A percentile compares a stretch with the other conserved stretches of the same genome.
Evolutionary conservation across 2,113 vertebrate genomes (phyloP).

Genomic region (Mystacornis crossleyi): DNA sequence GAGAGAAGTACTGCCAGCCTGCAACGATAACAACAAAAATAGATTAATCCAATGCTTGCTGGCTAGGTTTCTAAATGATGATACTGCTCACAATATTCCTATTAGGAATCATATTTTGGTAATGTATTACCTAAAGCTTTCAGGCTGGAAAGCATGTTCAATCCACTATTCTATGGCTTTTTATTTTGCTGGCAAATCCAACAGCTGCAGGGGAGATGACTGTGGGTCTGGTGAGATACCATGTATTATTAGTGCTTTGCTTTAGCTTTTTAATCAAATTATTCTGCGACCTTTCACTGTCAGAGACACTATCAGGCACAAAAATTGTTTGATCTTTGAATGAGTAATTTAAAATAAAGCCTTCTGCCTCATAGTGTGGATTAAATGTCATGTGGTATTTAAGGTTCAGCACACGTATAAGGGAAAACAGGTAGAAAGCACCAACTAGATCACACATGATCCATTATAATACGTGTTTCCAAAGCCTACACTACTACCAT

Average conservation of each 20-base stretch:
- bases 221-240: slow-evolving; percentile 74
- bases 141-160: slow-evolving; percentile 72
- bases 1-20: slow-evolving; percentile 72
- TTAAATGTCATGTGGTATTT: background rate
- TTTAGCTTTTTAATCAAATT: slow-evolving; percentile 76
- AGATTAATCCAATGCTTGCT: slow-evolving; percentile 34
- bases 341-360: background rate
- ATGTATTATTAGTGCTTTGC: slow-evolving; percentile 78
- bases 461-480: background rate
- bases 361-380: background rate
- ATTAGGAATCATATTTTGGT: slow-evolving; percentile 59
- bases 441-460: background rate
- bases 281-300: slow-evolving; percentile 70
- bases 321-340: background rate
- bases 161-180: slow-evolving; percentile 72
- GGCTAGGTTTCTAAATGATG: slow-evolving; percentile 68
- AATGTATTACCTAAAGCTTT: slow-evolving; percentile 5
- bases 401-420: background rate
- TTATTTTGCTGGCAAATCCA: slow-evolving; percentile 63
- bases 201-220: slow-evolving; percentile 56
- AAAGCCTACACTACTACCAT: background rate
- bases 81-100: slow-evolving; percentile 67
- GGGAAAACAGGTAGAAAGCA: background rate
- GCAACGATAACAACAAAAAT: slow-evolving; percentile 46
- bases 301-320: slow-evolving; percentile 52